These are phyloP conservation scores for Melanotaenia pygmaea DNA, from an alignment of 2,797 vertebrate genomes.

Conservation along the genomic window DNA sequence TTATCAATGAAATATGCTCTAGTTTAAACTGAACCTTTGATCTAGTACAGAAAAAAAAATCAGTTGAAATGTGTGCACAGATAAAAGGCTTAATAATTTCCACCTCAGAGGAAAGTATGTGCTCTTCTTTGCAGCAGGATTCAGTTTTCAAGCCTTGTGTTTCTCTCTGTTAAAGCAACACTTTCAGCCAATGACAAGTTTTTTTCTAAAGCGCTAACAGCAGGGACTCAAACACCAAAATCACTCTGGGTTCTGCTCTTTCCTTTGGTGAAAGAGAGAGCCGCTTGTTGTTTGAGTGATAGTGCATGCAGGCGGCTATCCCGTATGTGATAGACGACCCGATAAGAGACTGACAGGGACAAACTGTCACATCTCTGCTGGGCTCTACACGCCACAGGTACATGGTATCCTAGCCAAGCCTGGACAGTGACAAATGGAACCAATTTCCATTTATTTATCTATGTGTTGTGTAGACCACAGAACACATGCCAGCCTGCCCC, in stretches of 20 bases:
- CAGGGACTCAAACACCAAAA: constrained; percentile 25
- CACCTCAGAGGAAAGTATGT: constrained; percentile 12
- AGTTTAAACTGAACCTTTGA: constrained; percentile 1
- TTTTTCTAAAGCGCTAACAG: constrained; percentile 39
- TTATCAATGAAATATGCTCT: neutral
- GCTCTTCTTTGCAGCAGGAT: constrained; percentile 3
- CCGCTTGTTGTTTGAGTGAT: constrained; percentile 9
- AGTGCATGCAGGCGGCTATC: constrained; percentile 8
- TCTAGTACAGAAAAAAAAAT: constrained; percentile 2
- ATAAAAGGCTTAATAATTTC: constrained; percentile 18
- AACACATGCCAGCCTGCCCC: constrained; percentile 60
- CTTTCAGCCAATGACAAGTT: constrained; percentile 3
- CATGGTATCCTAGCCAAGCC: constrained; percentile 18
- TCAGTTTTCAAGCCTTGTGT: constrained; percentile 12
- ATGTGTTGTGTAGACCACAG: constrained; percentile 64
- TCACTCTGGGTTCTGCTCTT: constrained; percentile 16
- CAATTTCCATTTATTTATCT: constrained; percentile 80
- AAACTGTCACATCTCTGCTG: constrained; percentile 55
- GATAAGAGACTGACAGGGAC: constrained; percentile 56
- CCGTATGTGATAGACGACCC: constrained; percentile 41
- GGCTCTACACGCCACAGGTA: constrained; percentile 66
- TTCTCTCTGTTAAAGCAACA: constrained; percentile 21
- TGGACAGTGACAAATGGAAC: constrained; percentile 75
- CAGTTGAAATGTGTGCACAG: neutral
- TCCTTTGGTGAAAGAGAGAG: constrained; percentile 25